These are phyloP conservation scores for Pristionchus maxplancki DNA, from an alignment of 2,888 invertebrate species.

Conservation along the genomic window DNA sequence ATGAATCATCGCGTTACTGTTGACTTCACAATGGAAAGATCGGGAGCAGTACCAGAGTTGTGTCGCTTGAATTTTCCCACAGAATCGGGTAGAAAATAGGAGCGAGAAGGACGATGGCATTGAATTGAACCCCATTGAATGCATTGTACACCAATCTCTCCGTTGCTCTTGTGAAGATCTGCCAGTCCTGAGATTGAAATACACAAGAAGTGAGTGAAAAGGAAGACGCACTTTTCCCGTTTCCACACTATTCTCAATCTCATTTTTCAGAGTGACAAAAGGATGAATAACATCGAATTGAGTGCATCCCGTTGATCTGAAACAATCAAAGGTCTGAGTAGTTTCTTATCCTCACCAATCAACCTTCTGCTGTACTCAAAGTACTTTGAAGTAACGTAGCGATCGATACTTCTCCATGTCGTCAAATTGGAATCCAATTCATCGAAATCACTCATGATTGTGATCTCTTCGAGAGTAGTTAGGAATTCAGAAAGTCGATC, in stretches of 20 bases:
- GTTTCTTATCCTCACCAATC: not conserved
- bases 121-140: not conserved
- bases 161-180: not conserved
- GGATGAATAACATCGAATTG: too few species aligned
- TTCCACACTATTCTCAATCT: not conserved
- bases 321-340: not conserved
- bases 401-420: not conserved
- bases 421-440: not conserved
- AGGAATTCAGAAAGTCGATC: not conserved
- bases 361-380: not conserved
- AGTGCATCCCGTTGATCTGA: not conserved
- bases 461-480: not conserved
- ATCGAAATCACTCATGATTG: not conserved
- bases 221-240: not conserved
- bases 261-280: not conserved
- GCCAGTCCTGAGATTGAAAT: not conserved
- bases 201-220: not conserved
- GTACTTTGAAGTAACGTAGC: too few species aligned
- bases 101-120: not conserved
- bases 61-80: not conserved
- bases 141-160: not conserved
- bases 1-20: not conserved
- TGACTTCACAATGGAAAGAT: not conserved
- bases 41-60: not conserved
- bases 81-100: not conserved